Evolutionary conservation across 2,797 vertebrate species (phyloP).

Genomic region (Galago senegalensis): DNA sequence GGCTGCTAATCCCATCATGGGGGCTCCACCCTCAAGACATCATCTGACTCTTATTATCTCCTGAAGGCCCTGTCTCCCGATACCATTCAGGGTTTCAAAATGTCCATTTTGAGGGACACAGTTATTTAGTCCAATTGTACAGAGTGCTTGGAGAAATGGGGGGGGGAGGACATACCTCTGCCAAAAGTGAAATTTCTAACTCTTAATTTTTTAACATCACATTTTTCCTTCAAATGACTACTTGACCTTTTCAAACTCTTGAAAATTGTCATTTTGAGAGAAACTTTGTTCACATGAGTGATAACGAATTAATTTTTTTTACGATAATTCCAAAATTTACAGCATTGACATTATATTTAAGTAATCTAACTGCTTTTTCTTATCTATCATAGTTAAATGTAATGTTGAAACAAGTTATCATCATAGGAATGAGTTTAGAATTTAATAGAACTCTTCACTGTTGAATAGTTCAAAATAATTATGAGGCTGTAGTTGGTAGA

Average conservation of each 20-base stretch:
- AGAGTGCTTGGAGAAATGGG: background rate
- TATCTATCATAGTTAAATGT: slow-evolving; percentile 56
- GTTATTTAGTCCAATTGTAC: background rate
- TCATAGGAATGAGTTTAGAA: slow-evolving; percentile 25
- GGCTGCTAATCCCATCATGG: background rate
- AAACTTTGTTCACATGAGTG: background rate
- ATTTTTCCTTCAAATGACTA: background rate
- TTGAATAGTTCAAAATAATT: slow-evolving; percentile 20
- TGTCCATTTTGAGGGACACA: background rate
- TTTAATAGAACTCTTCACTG: slow-evolving; percentile 58
- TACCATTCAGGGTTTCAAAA: background rate
- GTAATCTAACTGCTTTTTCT: background rate
- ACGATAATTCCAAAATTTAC: slow-evolving; percentile 41
- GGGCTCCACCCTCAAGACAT: background rate
- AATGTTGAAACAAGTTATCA: slow-evolving; percentile 51
- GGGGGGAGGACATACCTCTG: background rate
- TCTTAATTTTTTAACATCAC: background rate
- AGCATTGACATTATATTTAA: slow-evolving; percentile 20
- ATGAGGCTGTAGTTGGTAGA: background rate
- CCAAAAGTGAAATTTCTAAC: slow-evolving; percentile 29
- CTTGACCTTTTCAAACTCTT: slow-evolving; percentile 47
- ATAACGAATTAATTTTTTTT: slow-evolving; percentile 45
- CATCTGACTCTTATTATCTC: background rate
- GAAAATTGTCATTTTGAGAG: slow-evolving; percentile 4
- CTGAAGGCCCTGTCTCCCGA: background rate